Evolutionary conservation across 2,797 vertebrate genomes (phyloP).

Genomic region (Diceros bicornis): DNA sequence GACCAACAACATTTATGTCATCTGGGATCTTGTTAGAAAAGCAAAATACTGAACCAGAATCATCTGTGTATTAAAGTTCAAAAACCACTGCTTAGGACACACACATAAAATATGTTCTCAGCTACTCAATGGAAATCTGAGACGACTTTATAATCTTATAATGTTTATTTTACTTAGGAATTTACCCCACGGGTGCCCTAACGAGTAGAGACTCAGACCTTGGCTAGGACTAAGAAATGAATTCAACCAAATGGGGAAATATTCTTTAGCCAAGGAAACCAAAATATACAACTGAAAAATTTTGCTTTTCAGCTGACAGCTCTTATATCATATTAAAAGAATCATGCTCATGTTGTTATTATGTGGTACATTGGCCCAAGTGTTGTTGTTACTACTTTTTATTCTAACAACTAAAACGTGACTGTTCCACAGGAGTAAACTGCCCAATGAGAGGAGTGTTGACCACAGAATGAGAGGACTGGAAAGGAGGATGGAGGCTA

Average conservation of each 20-base stretch:
- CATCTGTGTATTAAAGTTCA: neutral
- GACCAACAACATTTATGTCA: neutral
- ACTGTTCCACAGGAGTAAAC: neutral
- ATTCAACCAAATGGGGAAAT: neutral
- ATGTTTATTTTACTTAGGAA: slow-evolving; percentile 50
- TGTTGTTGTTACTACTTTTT: neutral
- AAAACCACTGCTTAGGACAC: neutral
- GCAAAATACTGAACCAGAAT: slow-evolving; percentile 36
- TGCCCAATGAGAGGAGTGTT: neutral
- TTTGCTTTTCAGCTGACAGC: neutral
- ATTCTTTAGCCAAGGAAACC: neutral
- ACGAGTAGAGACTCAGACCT: neutral
- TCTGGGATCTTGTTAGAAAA: slow-evolving; percentile 43
- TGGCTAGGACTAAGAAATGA: neutral
- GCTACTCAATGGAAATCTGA: neutral
- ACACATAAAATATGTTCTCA: slow-evolving; percentile 11
- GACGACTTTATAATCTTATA: slow-evolving; percentile 22
- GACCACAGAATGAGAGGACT: neutral
- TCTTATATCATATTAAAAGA: neutral
- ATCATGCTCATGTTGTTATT: neutral
- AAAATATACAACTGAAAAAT: neutral
- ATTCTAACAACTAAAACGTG: neutral
- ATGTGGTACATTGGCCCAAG: neutral
- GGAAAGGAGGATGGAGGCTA: neutral
- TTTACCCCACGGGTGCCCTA: neutral